These are phyloP conservation scores for Reticulitermes speratus DNA, from an alignment of 1,140 invertebrate genomes.

Conservation along the genomic window DNA sequence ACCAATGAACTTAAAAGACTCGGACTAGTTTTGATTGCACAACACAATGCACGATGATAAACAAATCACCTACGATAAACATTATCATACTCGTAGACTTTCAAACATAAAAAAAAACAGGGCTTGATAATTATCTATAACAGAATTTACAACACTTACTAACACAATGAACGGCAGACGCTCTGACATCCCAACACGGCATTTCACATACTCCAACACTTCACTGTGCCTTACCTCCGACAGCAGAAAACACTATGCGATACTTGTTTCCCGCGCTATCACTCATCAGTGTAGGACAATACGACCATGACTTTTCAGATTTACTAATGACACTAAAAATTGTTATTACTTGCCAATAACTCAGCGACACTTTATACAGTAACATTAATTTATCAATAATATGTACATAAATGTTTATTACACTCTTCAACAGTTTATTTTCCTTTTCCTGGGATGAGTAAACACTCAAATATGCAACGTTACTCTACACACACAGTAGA, in stretches of 20 bases:
- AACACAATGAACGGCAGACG: neutral
- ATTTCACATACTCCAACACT: neutral
- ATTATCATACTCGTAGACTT: neutral
- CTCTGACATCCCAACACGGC: neutral
- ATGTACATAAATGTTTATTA: neutral
- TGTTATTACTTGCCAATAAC: neutral
- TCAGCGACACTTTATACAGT: slow-evolving; percentile 15
- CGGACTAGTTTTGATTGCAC: slow-evolving; percentile 15
- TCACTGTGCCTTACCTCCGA: neutral
- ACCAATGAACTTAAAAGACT: neutral
- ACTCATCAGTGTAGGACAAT: slow-evolving; percentile 23
- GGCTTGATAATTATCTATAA: neutral
- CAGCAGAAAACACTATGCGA: slow-evolving; percentile 27
- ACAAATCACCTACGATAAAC: neutral
- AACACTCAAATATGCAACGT: neutral
- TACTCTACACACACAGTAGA: slow-evolving; percentile 22
- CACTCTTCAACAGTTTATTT: neutral
- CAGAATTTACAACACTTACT: neutral
- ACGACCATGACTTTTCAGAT: slow-evolving; percentile 28
- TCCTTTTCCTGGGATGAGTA: slow-evolving; percentile 3
- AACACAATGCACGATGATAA: slow-evolving; percentile 24
- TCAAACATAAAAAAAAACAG: neutral
- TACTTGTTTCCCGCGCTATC: slow-evolving; percentile 30
- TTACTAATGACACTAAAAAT: neutral
- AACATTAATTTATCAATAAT: neutral